Percentiles rank a stretch among this genome's conserved stretches.
phyloP scores from a whole-genome alignment of 2,888 invertebrate species.

The Poecilobothrus nobilitatus region DNA sequence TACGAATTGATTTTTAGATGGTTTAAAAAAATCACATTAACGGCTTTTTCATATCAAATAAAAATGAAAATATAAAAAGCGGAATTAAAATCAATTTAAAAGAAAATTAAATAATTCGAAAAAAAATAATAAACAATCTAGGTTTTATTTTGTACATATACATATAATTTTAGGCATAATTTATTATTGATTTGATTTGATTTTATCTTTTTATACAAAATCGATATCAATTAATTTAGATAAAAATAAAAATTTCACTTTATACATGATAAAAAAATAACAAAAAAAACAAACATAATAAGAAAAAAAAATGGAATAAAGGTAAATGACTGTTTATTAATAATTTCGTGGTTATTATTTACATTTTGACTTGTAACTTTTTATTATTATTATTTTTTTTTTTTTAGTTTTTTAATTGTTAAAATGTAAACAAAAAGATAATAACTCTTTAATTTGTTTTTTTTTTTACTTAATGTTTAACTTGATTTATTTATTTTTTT shows the following conservation, averaged over 20 bases:
- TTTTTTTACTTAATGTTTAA: too few species aligned
- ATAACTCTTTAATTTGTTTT: neutral
- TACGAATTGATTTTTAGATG: too few species aligned
- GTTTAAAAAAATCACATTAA: too few species aligned
- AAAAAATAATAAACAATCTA: too few species aligned
- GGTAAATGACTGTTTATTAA: neutral
- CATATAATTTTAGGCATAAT: too few species aligned
- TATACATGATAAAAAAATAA: neutral
- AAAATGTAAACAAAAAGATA: constrained; percentile 4
- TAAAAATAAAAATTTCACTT: neutral
- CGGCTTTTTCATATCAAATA: too few species aligned
- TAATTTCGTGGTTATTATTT: neutral
- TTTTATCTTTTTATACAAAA: neutral
- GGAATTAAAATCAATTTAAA: too few species aligned
- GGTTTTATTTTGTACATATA: too few species aligned
- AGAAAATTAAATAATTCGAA: too few species aligned
- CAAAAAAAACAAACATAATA: neutral
- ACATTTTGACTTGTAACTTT: neutral
- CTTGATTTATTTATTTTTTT: neutral
- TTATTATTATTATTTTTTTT: too few species aligned
- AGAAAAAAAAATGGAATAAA: neutral
- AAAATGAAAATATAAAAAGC: too few species aligned
- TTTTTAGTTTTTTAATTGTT: neutral
- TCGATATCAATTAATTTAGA: neutral
- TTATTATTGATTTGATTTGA: too few species aligned